Evolutionary conservation across 2,113 vertebrate genomes (phyloP).

Genomic region (Platysternon megacephalum): DNA sequence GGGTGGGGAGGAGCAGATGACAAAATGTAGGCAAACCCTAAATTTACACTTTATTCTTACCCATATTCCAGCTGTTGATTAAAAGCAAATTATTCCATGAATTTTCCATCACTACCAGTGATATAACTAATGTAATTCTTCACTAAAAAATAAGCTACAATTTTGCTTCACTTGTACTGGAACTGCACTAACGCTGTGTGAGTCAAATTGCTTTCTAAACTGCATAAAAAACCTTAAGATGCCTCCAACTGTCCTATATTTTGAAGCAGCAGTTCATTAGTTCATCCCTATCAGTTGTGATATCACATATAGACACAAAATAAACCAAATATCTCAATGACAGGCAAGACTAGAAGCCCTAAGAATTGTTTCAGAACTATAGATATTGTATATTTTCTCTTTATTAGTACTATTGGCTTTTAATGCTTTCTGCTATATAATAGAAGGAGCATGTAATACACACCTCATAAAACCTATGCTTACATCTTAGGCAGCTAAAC

Average conservation of each 20-base stretch:
- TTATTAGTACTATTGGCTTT: conserved; percentile 14
- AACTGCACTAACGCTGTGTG: neutral
- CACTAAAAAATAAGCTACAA: conserved; percentile 36
- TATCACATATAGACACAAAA: neutral
- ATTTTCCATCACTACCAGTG: neutral
- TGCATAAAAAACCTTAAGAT: conserved; percentile 1
- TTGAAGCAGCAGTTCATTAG: conserved; percentile 43
- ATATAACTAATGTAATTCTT: neutral
- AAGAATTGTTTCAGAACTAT: conserved; percentile 62
- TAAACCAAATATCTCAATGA: neutral
- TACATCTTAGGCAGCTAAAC: neutral
- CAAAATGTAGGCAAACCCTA: neutral
- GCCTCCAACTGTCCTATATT: neutral
- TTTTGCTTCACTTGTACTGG: conserved; percentile 44
- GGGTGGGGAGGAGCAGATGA: neutral
- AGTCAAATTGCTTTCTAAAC: conserved; percentile 38
- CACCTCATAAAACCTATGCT: neutral
- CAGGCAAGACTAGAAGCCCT: conserved; percentile 45
- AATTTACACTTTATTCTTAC: neutral
- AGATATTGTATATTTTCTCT: conserved; percentile 27
- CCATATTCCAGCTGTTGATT: neutral
- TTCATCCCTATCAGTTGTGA: neutral
- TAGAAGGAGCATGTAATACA: neutral
- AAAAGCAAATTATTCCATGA: neutral
- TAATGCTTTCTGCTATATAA: conserved; percentile 39